Conservation (phyloP, 2,888 invertebrate species). For the Autographa gamma region DNA sequence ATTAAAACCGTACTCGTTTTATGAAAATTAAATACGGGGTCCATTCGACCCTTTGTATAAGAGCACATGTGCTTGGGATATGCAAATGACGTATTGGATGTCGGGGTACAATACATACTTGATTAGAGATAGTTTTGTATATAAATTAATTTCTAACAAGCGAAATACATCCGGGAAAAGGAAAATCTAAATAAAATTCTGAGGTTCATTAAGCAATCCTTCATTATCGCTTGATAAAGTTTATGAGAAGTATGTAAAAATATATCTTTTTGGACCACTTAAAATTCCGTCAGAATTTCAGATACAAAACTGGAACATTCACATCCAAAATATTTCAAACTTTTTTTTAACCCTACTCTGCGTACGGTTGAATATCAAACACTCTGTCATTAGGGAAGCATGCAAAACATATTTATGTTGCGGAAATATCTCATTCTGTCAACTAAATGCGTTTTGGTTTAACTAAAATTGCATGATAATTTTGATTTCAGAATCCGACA, state of each 20-base stretch:
- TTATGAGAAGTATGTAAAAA: constrained; percentile 17
- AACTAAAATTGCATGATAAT: constrained; percentile 85
- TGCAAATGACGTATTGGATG: constrained; percentile 86
- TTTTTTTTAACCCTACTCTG: constrained; percentile 55
- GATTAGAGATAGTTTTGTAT: constrained; percentile 66
- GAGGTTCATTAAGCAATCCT: constrained; percentile 51
- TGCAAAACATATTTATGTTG: constrained; percentile 73
- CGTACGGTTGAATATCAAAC: constrained; percentile 65
- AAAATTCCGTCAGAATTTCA: constrained; percentile 65
- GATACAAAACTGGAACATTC: constrained; percentile 31
- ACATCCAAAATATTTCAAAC: constrained; percentile 55
- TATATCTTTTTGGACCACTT: constrained; percentile 69
- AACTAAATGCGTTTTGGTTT: constrained; percentile 81
- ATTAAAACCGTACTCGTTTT: constrained; percentile 86
- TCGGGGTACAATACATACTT: constrained; percentile 74
- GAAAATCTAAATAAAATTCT: constrained; percentile 2
- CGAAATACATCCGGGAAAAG: neutral
- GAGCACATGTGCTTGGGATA: constrained; percentile 86
- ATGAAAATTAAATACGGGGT: constrained; percentile 87
- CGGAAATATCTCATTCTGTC: constrained; percentile 82
- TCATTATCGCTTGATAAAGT: constrained; percentile 10
- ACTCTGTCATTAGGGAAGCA: constrained; percentile 72
- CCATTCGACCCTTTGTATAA: constrained; percentile 84
- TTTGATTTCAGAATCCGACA: constrained; percentile 80
- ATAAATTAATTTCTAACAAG: constrained; percentile 48